Evolutionary conservation across 2,888 invertebrate genomes (phyloP), one percentile per base, ranked within the genome.

Genomic region (Drosophila nr. perissopoda): DNA sequence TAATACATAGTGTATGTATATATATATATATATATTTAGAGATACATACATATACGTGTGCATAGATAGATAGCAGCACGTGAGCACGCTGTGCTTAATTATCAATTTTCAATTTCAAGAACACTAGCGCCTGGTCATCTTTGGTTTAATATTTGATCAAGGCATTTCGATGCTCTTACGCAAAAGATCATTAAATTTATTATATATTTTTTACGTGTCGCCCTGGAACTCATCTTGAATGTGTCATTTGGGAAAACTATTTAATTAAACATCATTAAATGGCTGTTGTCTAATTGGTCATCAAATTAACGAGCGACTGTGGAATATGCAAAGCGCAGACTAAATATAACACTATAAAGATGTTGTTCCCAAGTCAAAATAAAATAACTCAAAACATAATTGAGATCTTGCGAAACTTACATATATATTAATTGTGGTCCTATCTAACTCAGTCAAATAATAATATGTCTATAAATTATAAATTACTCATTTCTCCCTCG

Each of bases 71-170:
- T 42, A 18, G 51, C 58, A 54, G 75, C 84, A 89, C 84, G 84
- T 84, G 84, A 84, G 70, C 73, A 81, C 82, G 59, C 69, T 63
- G 66, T 60, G 69, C 52, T 76, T 76, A 89, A 89, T 84, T 87
- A 83, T 63, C 48, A 51, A 73, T 81, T 89, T 83, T 83, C 81
- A 83, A 80, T 86, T 83, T 83, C 89, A 83, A 83, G 83, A 83
- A 69, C 83, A 83, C 57, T 69, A 31, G 33, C 49, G 29, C 42
- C 13, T 56, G 25, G 27, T 49, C 25, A 49, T 49, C 10, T 27
- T 8, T 18, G 18, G 27, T 27, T 27, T 18, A 27, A 27, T 27
- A 49, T 49, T 25, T 45, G 25, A 45, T 25, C 21, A 16, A 45
- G 16, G 21, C 21, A 45, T 45, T 45, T 25, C 21, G 25, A 45